Percentiles rank a stretch among this genome's conserved stretches.
phyloP scores from a whole-genome alignment of 1,140 invertebrate genomes.

The Meloidogyne hapla region DNA sequence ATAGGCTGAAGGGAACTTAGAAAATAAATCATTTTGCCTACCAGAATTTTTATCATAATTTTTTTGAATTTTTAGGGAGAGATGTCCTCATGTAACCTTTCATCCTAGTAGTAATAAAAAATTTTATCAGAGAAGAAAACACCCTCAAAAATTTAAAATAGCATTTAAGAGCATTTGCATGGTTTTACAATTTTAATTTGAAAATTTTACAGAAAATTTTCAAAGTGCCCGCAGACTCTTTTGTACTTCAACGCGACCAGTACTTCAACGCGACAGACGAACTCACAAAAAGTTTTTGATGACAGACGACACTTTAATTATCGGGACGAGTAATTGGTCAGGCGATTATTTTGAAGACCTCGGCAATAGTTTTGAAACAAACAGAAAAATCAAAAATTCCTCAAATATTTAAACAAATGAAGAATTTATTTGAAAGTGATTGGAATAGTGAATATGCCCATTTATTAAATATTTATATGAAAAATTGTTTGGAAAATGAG shows the following conservation, averaged over 20 bases:
- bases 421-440: constrained; percentile 49
- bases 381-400: constrained; percentile 39
- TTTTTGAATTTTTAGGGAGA: too few relatives aligned
- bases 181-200: too few relatives aligned
- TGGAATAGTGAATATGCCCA: constrained; percentile 61
- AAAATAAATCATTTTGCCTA: too few relatives aligned
- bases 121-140: too few relatives aligned
- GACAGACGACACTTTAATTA: constrained; percentile 85
- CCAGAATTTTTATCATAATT: too few relatives aligned
- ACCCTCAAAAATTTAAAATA: too few relatives aligned
- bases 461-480: constrained; percentile 49
- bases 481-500: constrained; percentile 43
- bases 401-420: constrained; percentile 42
- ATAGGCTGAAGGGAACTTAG: too few relatives aligned
- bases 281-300: constrained; percentile 99
- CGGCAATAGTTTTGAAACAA: constrained; percentile 67
- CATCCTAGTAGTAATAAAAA: too few relatives aligned
- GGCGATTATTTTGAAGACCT: constrained; percentile 94
- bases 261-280: constrained; percentile 83
- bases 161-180: too few relatives aligned
- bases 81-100: too few relatives aligned
- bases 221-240: constrained; percentile 72
- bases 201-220: constrained; percentile 68
- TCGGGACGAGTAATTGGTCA: constrained; percentile 72
- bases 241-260: constrained; percentile 73